Percentiles rank a stretch among this genome's conserved stretches.
phyloP scores from a whole-genome alignment of 2,113 vertebrate species.

The Condylura cristata region DNA sequence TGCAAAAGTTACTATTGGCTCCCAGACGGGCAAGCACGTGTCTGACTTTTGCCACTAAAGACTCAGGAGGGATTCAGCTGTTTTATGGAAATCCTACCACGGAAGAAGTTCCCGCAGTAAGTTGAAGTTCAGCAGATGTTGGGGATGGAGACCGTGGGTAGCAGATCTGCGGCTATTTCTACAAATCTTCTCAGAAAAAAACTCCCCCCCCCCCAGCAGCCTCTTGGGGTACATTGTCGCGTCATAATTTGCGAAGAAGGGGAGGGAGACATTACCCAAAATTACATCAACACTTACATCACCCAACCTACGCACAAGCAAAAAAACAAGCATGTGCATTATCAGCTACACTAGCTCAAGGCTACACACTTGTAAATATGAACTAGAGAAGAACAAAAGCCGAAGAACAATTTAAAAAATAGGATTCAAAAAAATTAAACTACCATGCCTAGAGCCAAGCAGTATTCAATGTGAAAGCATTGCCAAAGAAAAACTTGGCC shows the following conservation, averaged over 20 bases:
- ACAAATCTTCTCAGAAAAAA: neutral
- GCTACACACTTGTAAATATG: neutral
- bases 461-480: neutral
- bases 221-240: neutral
- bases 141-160: neutral
- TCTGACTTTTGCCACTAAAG: constrained; percentile 21
- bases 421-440: neutral
- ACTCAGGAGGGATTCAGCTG: neutral
- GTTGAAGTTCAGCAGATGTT: neutral
- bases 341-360: neutral
- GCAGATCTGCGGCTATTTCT: neutral
- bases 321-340: neutral
- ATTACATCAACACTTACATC: constrained; percentile 1
- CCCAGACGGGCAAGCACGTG: neutral
- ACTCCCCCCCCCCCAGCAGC: neutral
- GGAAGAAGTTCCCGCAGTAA: neutral
- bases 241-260: neutral
- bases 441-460: neutral
- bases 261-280: neutral
- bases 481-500: neutral
- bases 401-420: neutral
- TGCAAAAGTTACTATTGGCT: constrained; percentile 56
- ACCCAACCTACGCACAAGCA: neutral
- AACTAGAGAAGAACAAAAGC: constrained; percentile 2
- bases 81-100: neutral